These are phyloP conservation scores for Microtus montanus DNA, from an alignment of 2,113 vertebrate genomes.

Conservation along the genomic window DNA sequence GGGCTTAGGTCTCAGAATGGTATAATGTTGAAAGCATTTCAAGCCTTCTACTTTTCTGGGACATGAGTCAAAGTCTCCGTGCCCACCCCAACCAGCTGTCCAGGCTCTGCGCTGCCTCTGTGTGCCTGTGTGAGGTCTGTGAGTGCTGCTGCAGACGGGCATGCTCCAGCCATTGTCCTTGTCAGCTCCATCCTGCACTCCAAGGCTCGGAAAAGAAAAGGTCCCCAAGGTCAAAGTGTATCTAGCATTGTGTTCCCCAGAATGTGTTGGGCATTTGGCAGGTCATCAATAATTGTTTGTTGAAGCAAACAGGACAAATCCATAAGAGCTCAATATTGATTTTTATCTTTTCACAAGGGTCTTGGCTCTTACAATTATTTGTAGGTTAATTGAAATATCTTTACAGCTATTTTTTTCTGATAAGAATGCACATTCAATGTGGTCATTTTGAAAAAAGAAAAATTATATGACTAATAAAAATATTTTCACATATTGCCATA, in stretches of 20 bases:
- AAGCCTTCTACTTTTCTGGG: neutral
- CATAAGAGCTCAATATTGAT: neutral
- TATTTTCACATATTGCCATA: neutral
- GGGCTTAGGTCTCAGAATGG: conserved; percentile 42
- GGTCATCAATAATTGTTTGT: conserved; percentile 9
- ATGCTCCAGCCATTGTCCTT: neutral
- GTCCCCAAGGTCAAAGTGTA: neutral
- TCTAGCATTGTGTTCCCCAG: neutral
- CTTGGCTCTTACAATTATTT: conserved; percentile 9
- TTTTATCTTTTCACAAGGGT: neutral
- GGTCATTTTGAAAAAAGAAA: conserved; percentile 21
- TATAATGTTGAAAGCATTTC: neutral
- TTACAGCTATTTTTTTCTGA: conserved; percentile 13
- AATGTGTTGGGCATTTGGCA: neutral
- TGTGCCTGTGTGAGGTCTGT: neutral
- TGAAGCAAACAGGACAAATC: neutral
- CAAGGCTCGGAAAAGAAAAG: neutral
- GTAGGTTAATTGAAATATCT: neutral
- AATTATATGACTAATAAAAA: conserved; percentile 17
- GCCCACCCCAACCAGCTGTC: neutral
- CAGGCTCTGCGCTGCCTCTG: neutral
- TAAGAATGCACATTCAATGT: conserved; percentile 27
- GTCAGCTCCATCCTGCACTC: neutral
- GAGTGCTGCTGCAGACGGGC: neutral
- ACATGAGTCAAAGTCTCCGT: neutral